phyloP scores from a whole-genome alignment of 2,888 invertebrate genomes.

The Pharmacophagus antenor region DNA sequence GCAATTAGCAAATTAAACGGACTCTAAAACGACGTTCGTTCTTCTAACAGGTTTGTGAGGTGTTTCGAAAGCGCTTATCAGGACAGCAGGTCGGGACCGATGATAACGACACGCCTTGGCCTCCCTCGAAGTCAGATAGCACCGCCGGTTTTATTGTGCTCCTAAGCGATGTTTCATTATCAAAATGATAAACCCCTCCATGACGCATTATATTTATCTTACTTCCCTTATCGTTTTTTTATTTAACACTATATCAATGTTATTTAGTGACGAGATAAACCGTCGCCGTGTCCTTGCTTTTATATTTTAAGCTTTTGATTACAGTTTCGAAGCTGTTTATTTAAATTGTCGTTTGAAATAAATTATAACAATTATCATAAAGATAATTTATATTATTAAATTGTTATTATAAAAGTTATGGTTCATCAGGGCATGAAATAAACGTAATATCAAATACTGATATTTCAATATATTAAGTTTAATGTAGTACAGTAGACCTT shows the following conservation, averaged over 20 bases:
- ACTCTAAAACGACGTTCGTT: conserved; percentile 21
- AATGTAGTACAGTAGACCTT: no score
- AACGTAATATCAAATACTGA: no score
- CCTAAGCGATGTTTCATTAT: conserved; percentile 74
- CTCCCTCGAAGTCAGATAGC: conserved; percentile 55
- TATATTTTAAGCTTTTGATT: conserved; percentile 27
- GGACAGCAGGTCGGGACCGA: conserved; percentile 32
- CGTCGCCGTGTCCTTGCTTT: conserved; percentile 43
- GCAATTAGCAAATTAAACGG: conserved; percentile 18
- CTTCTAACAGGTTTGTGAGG: conserved; percentile 20
- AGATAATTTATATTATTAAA: no score
- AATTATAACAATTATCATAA: no score
- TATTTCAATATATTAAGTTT: no score
- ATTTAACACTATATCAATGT: conserved; percentile 69
- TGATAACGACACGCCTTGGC: conserved; percentile 36
- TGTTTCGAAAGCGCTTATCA: conserved; percentile 25
- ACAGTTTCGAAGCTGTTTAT: conserved; percentile 4
- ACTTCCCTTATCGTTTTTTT: conserved; percentile 57
- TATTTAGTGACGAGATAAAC: conserved; percentile 71
- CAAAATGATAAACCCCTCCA: conserved; percentile 60
- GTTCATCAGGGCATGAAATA: no score
- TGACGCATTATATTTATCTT: conserved; percentile 59
- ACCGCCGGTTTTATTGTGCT: conserved; percentile 56
- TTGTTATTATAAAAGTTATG: no score
- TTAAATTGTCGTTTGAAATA: background rate